Base-by-base conservation (phyloP, 2,113 vertebrate genomes). In the Pygoscelis antarcticus region DNA sequence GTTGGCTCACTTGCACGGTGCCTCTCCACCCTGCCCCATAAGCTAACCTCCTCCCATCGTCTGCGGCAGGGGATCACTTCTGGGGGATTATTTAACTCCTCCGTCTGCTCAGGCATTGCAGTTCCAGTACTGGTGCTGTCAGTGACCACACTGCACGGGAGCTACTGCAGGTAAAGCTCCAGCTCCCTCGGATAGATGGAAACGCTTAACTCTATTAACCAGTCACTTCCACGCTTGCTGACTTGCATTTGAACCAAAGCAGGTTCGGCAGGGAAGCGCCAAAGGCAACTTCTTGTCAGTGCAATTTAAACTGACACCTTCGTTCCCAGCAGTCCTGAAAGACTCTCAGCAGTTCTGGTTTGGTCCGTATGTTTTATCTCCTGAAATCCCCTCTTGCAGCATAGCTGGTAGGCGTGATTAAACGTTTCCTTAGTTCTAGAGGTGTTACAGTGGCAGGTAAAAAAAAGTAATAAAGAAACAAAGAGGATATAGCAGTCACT, bases 241-340 rank as follows among this genome's bases (percentile, higher is more conserved):
- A 7, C 74, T 89, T 42, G 64, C 42, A 20, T 74, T 64, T 74
- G 93, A 96, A 78, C 90, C 83, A 74, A 22, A 81, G 94, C 76
- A 69, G 75, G 83, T 88, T 78, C 75, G 36, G 82, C 44, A 3
- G 64, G 66, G 90, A 80, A 83, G 61, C 78, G 86, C 82, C 51
- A 18, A 90, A 92, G 72, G 90, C 92, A 55, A 36, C 76, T 60
- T 40, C 78, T 88, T 54, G 79, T 94, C 79, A 83, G 16, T 6
- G 78, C 87, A 65, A 93, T 86, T 79, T 80, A 60, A 95, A 72
- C 57, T 54, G 92, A 88, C 49, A 19, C 85, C 84, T 65, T 76
- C 54, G 0, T 78, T 65, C 75, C 82, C 7, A 1, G 66, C 90
- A 38, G 78, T n/a, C 91, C 68, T 40, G 82, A 76, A 75, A 86